Conservation (phyloP, 2,888 invertebrate species). For the Synanthedon formicaeformis region DNA sequence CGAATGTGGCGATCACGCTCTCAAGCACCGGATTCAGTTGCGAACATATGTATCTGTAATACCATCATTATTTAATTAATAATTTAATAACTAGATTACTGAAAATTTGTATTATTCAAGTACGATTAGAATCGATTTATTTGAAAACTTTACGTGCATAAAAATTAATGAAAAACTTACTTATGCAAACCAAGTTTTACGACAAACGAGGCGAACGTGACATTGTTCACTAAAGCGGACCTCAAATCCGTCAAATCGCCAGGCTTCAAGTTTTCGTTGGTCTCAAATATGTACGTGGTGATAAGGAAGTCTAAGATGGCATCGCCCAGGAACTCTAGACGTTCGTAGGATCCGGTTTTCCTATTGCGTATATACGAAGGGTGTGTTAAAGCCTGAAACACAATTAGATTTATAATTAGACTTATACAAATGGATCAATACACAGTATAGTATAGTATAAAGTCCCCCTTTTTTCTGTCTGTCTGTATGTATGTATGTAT, state of each 20-base stretch:
- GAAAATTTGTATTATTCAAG: no score
- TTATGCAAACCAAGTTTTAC: slow-evolving; percentile 89
- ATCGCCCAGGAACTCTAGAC: slow-evolving; percentile 93
- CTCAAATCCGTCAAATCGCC: slow-evolving; percentile 93
- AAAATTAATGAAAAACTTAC: slow-evolving; percentile 51
- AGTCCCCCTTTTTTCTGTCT: no score
- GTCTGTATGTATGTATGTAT: no score
- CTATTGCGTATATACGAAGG: slow-evolving; percentile 86
- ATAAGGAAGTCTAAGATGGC: slow-evolving; percentile 91
- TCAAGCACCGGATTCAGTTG: slow-evolving; percentile 43
- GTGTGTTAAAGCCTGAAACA: slow-evolving; percentile 86
- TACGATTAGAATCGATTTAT: no score
- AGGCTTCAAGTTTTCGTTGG: slow-evolving; percentile 75
- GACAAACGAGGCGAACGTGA: slow-evolving; percentile 91
- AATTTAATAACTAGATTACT: no score
- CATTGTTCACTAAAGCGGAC: slow-evolving; percentile 96
- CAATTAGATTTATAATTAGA: not conserved
- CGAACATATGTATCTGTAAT: slow-evolving; percentile 40
- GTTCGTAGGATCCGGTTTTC: slow-evolving; percentile 88
- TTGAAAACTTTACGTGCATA: no score
- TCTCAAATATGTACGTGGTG: slow-evolving; percentile 88
- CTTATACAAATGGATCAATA: no score
- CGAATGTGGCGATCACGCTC: slow-evolving; percentile 68
- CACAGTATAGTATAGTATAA: no score
- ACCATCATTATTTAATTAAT: no score